Evolutionary conservation across 1,140 invertebrate genomes (phyloP), one percentile per base, ranked within the genome.

Genomic region (Chrysomallon squamiferum): DNA sequence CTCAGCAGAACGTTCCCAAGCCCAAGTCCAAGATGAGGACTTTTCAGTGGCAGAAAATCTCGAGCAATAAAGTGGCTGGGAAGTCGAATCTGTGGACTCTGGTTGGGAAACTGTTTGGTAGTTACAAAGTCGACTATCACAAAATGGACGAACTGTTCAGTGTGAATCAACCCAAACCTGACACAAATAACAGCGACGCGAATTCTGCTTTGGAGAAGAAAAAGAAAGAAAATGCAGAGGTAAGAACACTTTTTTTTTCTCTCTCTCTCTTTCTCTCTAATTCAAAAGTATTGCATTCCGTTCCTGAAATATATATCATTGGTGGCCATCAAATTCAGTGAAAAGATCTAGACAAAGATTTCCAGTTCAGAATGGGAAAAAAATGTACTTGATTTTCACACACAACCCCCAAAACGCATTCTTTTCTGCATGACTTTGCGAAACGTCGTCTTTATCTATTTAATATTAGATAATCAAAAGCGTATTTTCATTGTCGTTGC

Each of bases 41-140:
- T 32, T 61, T 85, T 13, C 80, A 84, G 61, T 84, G 82, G 84
- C 75, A 77, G 52, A 85, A 85, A 68, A 84, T 85, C 57, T 78
- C 83, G 13, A 59, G 69, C 32, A 78, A 71, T 52, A 78, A 75
- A 66, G 76, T 84, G 9, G 54, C 77, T 18, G 78, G 78, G 52
- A 81, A 77, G 50, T 60, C 71, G n/a, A 84, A 78, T 66, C 54
- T 84, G 73, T 98, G 95, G 95, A 92, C 93, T 0, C 86, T 93
- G 59, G 91, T 96, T 29, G 95, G 94, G 0, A 90, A 91, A 74
- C 91, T 90, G 63, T 93, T 95, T 81, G 91, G 95, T 78, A 89
- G 81, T 91, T 74, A 76, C 38, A 76, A 78, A 88, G 62, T 90
- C 88, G 80, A 82, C 69, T 81, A 79, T 66, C 68, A 73, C 45